Evolutionary conservation across 2,888 invertebrate genomes (phyloP).

Genomic region (Bembecia ichneumoniformis): DNA sequence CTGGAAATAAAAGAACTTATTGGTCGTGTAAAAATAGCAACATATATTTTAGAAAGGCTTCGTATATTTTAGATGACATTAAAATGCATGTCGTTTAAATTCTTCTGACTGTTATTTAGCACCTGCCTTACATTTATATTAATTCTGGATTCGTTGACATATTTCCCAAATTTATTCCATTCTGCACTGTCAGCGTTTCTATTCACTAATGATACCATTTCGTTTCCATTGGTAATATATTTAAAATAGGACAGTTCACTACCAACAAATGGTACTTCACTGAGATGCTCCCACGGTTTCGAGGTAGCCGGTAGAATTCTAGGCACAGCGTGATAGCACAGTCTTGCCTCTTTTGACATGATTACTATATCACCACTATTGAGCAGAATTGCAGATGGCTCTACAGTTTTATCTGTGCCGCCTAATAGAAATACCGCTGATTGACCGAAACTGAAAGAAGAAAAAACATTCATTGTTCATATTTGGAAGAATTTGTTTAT

Average conservation of each 20-base stretch:
- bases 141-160: constrained; percentile 82
- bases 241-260: constrained; percentile 20
- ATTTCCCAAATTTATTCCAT: constrained; percentile 73
- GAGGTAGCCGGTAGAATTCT: constrained; percentile 76
- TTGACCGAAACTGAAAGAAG: constrained; percentile 88
- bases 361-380: constrained; percentile 92
- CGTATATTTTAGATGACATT: constrained; percentile 13
- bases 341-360: constrained; percentile 88
- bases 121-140: constrained; percentile 97
- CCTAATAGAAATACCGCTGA: constrained; percentile 95
- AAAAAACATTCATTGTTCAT: no score
- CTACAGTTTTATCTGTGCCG: constrained; percentile 77
- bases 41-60: background rate
- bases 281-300: constrained; percentile 59
- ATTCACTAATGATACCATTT: constrained; percentile 23
- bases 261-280: constrained; percentile 8
- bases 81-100: constrained; percentile 33
- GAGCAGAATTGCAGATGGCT: constrained; percentile 81
- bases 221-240: constrained; percentile 26
- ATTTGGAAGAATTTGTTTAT: no score
- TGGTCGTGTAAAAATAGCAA: background rate
- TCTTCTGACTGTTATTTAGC: constrained; percentile 72
- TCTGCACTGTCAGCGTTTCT: constrained; percentile 29
- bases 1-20: background rate
- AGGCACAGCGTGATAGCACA: constrained; percentile 95